A percentile compares a stretch with the other conserved stretches of the same genome.
Conservation (phyloP, 2,797 vertebrate species). For the Phataginus tricuspis region DNA sequence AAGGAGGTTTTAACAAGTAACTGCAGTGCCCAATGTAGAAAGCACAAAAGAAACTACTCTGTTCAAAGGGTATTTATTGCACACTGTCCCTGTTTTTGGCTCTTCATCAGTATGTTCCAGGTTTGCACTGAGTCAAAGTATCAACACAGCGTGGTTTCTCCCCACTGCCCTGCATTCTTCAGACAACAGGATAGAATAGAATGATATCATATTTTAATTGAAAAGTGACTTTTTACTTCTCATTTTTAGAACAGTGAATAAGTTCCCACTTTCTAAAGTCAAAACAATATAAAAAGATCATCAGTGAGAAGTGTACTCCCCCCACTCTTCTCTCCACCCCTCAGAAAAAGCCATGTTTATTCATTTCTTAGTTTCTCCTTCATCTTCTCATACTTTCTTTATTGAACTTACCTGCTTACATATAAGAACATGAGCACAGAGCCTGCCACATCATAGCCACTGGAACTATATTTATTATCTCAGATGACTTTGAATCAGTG, state of each 20-base stretch:
- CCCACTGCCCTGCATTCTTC: background rate
- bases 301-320: background rate
- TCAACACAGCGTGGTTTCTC: background rate
- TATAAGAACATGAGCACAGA: background rate
- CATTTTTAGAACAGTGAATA: background rate
- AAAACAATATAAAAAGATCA: background rate
- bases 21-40: background rate
- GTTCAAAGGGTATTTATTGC: background rate
- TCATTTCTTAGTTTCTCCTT: background rate
- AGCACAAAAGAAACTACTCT: background rate
- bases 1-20: background rate
- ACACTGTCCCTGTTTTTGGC: background rate
- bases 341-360: background rate
- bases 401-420: background rate
- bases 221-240: background rate
- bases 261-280: background rate
- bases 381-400: background rate
- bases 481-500: background rate
- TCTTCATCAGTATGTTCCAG: background rate
- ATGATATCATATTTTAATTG: background rate
- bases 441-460: background rate
- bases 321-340: background rate
- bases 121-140: background rate
- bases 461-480: background rate
- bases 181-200: background rate